Evolutionary conservation across 2,113 vertebrate genomes (phyloP).

Genomic region (Strix aluco): DNA sequence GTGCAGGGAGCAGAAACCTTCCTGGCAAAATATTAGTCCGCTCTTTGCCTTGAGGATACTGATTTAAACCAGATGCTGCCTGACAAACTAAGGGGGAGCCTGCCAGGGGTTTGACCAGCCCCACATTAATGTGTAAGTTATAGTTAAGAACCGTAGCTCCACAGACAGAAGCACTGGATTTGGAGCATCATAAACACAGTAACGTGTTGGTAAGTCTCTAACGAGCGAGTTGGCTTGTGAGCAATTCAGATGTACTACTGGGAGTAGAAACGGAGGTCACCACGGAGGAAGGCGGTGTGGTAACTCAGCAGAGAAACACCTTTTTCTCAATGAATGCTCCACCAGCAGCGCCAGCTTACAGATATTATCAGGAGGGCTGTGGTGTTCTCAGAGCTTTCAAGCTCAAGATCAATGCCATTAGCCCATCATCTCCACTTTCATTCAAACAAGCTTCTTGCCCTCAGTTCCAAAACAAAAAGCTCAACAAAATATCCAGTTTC

Average conservation of each 20-base stretch:
- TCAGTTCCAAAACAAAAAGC: background rate
- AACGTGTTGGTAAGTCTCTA: background rate
- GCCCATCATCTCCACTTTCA: background rate
- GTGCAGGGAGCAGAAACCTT: background rate
- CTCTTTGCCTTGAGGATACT: background rate
- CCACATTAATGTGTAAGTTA: background rate
- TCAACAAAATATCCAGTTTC: background rate
- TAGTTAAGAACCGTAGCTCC: background rate
- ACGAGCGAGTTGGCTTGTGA: background rate
- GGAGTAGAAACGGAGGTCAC: background rate
- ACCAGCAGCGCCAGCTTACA: background rate
- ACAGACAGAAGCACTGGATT: rapidly evolving
- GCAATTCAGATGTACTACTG: background rate
- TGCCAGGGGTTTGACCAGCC: background rate
- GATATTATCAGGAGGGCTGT: background rate
- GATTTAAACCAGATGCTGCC: constrained; percentile 53
- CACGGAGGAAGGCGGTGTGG: rapidly evolving
- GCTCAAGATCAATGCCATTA: background rate
- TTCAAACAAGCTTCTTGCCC: background rate
- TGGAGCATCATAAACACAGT: background rate
- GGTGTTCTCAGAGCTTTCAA: background rate
- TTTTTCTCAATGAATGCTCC: background rate
- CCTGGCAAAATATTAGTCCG: background rate
- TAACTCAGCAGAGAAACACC: background rate
- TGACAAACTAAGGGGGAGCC: background rate